Evolutionary conservation across 2,888 invertebrate species (phyloP).

Genomic region (Drosophila multiciliata): DNA sequence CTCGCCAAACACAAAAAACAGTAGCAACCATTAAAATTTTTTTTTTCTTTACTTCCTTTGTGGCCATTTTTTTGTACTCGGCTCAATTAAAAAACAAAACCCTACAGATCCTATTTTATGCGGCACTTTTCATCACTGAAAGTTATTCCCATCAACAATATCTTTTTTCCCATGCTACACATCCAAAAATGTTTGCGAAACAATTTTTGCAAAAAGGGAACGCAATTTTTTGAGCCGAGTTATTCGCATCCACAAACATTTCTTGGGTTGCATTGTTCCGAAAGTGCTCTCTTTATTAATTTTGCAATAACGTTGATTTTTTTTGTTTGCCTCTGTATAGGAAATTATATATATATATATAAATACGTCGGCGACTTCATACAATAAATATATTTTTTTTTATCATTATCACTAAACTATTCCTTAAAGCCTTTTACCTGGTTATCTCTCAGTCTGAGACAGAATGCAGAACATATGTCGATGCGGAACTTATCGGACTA

Average conservation of each 20-base stretch:
- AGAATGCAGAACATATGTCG: too few relatives aligned
- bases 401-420: background rate
- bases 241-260: background rate
- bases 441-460: background rate
- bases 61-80: background rate
- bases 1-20: constrained; percentile 21
- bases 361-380: background rate
- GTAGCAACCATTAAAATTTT: constrained; percentile 36
- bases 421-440: background rate
- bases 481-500: background rate
- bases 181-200: background rate
- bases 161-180: background rate
- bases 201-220: background rate
- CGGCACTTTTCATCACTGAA: background rate
- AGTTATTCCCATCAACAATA: background rate
- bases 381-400: background rate
- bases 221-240: background rate
- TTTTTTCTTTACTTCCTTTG: background rate
- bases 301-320: too few relatives aligned
- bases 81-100: background rate
- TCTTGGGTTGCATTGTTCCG: background rate
- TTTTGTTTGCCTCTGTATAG: background rate
- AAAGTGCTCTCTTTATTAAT: background rate
- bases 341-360: background rate
- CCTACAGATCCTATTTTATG: constrained; percentile 1